phyloP scores from a whole-genome alignment of 92 coral and sea anemone genomes.

The Palythoa caribaeorum region DNA sequence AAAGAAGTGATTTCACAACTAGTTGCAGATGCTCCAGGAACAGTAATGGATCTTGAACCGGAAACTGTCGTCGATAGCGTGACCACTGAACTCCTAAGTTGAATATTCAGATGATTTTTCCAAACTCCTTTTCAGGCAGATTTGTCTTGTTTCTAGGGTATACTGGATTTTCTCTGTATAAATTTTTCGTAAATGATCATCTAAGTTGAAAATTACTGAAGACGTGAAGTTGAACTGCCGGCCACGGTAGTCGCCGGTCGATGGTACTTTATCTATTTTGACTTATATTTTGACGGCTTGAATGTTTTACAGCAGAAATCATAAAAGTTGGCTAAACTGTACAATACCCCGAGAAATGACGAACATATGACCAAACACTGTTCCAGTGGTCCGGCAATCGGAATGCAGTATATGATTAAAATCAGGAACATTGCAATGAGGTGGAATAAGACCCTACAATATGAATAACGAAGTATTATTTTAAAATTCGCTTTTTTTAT shows the following conservation, averaged over 20 bases:
- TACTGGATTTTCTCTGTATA: constrained; percentile 3
- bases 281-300: background rate
- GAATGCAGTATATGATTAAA: background rate
- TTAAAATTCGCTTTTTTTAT: background rate
- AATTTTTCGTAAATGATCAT: background rate
- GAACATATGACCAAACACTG: background rate
- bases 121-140: background rate
- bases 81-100: constrained; percentile 5
- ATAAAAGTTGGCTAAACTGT: background rate
- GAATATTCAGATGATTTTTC: background rate
- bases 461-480: background rate
- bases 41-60: background rate
- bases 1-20: constrained; percentile 6
- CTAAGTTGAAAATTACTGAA: background rate
- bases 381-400: background rate
- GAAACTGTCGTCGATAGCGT: background rate
- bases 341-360: background rate
- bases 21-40: constrained; percentile 20
- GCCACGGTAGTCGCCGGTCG: constrained; percentile 3
- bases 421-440: background rate
- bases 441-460: background rate
- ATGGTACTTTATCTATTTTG: background rate
- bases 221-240: constrained; percentile 5
- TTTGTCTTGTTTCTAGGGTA: background rate
- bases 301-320: background rate